Evolutionary conservation across 1,140 invertebrate genomes (phyloP), one percentile per base, ranked within the genome.

Genomic region (Andrena cerasifolii): DNA sequence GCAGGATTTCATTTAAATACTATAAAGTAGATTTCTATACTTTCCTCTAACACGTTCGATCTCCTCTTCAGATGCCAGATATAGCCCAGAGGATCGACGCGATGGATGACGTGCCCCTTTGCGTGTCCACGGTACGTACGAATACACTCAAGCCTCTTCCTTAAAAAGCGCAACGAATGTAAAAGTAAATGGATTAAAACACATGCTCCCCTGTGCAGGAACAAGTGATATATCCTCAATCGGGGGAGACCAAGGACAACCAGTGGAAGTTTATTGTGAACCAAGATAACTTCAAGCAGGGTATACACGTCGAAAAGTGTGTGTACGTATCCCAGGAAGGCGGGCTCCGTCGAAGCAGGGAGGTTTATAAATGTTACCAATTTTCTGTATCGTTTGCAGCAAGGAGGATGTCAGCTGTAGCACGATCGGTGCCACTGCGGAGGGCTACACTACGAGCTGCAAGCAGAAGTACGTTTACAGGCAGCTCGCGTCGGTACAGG

Each of bases 391-490:
- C 24, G 14, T 62, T 68, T 36, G n/a, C 18, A 85, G 95, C 72
- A 93, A 94, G 79, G 93, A 93, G 24, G 95, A 95, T 71, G 86
- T 93, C 73, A 93, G 93, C 53, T 89, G 88, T 8, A 66, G 4
- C 3, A 26, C 81, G 21, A 70, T 86, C 62, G 89, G 92, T 0
- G 89, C 88, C 45, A 89, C 94, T 14, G 93, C 94, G 4, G 78
- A 86, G 10, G 93, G 92, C 5, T 94, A 94, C 82, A 91, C 78
- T 47, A 93, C 95, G 2, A 87, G 51, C 0, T 96, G 95, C 85
- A 93, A 93, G 77, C 95, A 96, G 83, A 95, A 95, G 82, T 96
- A 93, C 78, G 93, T 95, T 33, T 93, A 94, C 56, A 89, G 94
- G 21, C 92, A 93, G 61, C 88, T 95, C 72, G 68, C 93, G 3